Base-by-base conservation (phyloP, 1,140 invertebrate genomes). In the Ostrea denselamellosa region DNA sequence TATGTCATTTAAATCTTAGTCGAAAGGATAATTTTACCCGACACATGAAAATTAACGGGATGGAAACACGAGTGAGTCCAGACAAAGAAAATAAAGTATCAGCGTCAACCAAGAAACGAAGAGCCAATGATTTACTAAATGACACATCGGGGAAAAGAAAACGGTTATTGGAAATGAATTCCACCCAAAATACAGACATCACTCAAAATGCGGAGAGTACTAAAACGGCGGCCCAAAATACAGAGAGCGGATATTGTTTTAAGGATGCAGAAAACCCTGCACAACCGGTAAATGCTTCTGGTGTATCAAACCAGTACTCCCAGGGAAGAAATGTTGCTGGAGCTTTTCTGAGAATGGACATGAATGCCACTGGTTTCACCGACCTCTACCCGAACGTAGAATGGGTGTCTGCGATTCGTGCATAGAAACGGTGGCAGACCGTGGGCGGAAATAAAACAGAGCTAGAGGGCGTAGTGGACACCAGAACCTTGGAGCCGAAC, bases 361-460 rank as follows among this genome's bases (percentile, higher is more conserved):
- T 14, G 81, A 85, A 62, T 85, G 85, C 56, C 17, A 19, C 54
- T 85, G 85, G 85, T 85, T 58, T 85, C 85, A 44, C 10, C 8
- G 85, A 65, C 58, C 56, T 44, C 28, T 85, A 65, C 58, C 85
- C 58, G 85, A 85, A 44, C 54, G 85, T 12, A 62, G 85, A 53
- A 62, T 10, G 54, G 85, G 68, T 68, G 85, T 85, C 2, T 85
- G 85, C 14, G 85, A 68, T 34, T 0, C 34, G 9, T 19, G 34
- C 51, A n/a, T 34, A 14, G 51, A n/a, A n/a, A 51, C 51, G 51
- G 8, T 51, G 51, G 8, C 51, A 51, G 34, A 83, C 25, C 5
- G 82, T 9, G 28, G 82, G 56, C 14, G 62, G 85, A 65, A 65
- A 52, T 8, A 65, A 2, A 44, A 54, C 44, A 7, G 52, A 71